Percentiles rank a stretch among this genome's conserved stretches.
Evolutionary conservation across 2,888 invertebrate genomes (phyloP).

Genomic region (Lasioglossum zephyrum): DNA sequence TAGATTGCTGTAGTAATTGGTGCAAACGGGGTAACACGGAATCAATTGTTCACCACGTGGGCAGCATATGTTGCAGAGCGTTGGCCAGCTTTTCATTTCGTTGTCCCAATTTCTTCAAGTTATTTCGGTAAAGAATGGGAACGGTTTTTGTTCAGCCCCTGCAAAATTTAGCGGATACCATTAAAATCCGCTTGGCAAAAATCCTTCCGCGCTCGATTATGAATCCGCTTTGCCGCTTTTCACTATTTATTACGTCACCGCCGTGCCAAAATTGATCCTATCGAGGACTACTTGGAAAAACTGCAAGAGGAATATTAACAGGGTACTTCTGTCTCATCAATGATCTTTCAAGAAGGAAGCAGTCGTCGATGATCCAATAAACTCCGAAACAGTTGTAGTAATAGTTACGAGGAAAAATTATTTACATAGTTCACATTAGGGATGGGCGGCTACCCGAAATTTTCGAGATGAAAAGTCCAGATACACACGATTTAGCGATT

Average conservation of each 20-base stretch:
- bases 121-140: slow-evolving; percentile 64
- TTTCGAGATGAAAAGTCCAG: too few relatives aligned
- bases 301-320: not conserved
- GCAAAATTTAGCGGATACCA: slow-evolving; percentile 30
- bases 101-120: slow-evolving; percentile 58
- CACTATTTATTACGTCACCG: not conserved
- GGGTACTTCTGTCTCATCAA: not conserved
- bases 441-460: too few relatives aligned
- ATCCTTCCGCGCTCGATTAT: slow-evolving; percentile 20
- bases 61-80: slow-evolving; percentile 47
- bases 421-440: not conserved
- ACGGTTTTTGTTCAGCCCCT: slow-evolving; percentile 41
- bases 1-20: not conserved
- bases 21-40: slow-evolving; percentile 19
- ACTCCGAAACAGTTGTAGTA: not conserved
- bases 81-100: slow-evolving; percentile 62
- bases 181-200: slow-evolving; percentile 55
- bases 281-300: slow-evolving; percentile 14
- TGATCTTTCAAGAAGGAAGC: not conserved
- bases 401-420: not conserved
- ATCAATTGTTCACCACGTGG: slow-evolving; percentile 44
- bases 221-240: slow-evolving; percentile 20
- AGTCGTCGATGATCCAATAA: not conserved
- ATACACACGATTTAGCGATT: not conserved
- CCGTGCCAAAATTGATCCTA: slow-evolving; percentile 35